These are phyloP conservation scores for Montipora sp. DNA, from an alignment of 64 coral and sea anemone species.

Conservation along the genomic window DNA sequence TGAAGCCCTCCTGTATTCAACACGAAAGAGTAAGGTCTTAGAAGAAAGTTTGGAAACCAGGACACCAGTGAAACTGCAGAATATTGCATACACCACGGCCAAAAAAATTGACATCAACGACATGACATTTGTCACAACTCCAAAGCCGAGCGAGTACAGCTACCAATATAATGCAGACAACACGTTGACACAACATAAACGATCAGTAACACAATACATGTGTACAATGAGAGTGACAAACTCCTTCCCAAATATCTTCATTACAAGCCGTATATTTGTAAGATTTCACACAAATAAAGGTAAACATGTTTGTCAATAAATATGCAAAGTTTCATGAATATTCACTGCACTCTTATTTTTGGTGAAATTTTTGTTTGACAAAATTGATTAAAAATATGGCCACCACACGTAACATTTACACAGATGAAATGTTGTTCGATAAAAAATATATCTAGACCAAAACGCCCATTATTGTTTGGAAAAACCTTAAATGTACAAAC, in stretches of 20 bases:
- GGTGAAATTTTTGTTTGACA: not conserved
- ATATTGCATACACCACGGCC: too few relatives aligned
- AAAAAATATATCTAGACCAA: not conserved
- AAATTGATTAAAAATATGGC: not conserved
- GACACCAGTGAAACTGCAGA: too few relatives aligned
- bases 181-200: not conserved
- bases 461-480: not conserved
- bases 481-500: not conserved
- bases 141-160: slow-evolving; percentile 4
- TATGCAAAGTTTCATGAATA: not conserved
- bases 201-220: not conserved
- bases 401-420: too few relatives aligned
- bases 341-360: not conserved
- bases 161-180: not conserved
- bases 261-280: not conserved
- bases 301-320: not conserved
- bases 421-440: not conserved
- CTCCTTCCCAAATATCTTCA: not conserved
- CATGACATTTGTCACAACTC: slow-evolving; percentile 10
- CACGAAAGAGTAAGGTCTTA: too few relatives aligned
- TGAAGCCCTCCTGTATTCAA: too few relatives aligned
- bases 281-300: not conserved
- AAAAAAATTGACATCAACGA: not conserved
- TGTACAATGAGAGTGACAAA: not conserved
- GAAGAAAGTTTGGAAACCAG: too few relatives aligned